Evolutionary conservation across 2,888 invertebrate genomes (phyloP).

Genomic region (Epistrophe grossulariae): DNA sequence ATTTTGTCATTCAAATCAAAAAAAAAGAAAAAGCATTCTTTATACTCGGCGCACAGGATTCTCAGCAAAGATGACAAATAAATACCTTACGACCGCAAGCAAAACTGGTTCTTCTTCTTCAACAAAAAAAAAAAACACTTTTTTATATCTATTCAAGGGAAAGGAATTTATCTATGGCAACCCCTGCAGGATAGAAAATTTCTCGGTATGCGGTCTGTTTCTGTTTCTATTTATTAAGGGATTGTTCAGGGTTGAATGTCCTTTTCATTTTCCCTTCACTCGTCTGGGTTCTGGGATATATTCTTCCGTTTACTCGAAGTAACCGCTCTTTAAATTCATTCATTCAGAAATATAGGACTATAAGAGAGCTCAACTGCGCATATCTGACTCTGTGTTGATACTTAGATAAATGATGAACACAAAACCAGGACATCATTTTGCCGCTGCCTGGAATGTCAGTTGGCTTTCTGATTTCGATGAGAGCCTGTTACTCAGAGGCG

Average conservation of each 20-base stretch:
- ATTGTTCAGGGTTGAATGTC: conserved; percentile 18
- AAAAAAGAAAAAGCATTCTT: conserved; percentile 71
- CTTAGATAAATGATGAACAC: conserved; percentile 1
- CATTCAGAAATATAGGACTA: conserved; percentile 7
- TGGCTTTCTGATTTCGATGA: conserved; percentile 26
- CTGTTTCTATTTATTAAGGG: neutral
- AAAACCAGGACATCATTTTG: conserved; percentile 30
- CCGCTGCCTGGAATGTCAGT: conserved; percentile 16
- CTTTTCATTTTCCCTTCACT: neutral
- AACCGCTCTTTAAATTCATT: conserved; percentile 5
- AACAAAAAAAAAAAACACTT: conserved; percentile 38
- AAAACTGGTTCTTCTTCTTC: conserved; percentile 26
- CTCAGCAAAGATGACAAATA: neutral
- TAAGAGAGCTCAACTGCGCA: conserved; percentile 52
- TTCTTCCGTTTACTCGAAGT: neutral
- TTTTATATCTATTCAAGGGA: conserved; percentile 41
- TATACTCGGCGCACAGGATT: conserved; percentile 51
- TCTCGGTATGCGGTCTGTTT: neutral
- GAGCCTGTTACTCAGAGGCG: conserved; percentile 75
- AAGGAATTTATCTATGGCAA: conserved; percentile 62
- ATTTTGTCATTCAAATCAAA: conserved; percentile 58
- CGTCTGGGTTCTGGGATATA: neutral
- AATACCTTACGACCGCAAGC: neutral
- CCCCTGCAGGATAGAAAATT: conserved; percentile 2
- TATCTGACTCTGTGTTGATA: neutral